A percentile compares a stretch with the other conserved stretches of the same genome.
Evolutionary conservation across 2,888 invertebrate genomes (phyloP).

Genomic region (Syritta pipiens): DNA sequence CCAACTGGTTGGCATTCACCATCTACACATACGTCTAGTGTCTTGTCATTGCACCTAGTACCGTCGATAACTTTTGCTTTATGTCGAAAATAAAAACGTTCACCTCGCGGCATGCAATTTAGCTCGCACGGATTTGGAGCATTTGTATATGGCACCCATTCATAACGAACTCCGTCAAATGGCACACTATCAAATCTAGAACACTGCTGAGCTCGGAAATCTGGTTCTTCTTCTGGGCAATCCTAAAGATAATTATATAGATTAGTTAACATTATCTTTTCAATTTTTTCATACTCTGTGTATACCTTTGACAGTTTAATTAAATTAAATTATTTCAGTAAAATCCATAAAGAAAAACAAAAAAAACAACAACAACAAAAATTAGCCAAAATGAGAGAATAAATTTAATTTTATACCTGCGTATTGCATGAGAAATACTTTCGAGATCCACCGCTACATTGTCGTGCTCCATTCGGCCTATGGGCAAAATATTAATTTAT

Average conservation of each 20-base stretch:
- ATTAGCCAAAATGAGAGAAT: constrained; percentile 40
- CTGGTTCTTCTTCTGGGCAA: constrained; percentile 87
- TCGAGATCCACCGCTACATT: constrained; percentile 88
- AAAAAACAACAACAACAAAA: too few species aligned
- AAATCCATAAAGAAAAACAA: too few species aligned
- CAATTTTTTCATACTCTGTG: too few species aligned
- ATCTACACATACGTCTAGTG: constrained; percentile 95
- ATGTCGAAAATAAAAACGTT: constrained; percentile 94
- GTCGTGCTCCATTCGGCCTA: constrained; percentile 83
- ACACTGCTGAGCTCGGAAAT: constrained; percentile 95
- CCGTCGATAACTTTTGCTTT: constrained; percentile 90
- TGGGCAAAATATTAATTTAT: constrained; percentile 71
- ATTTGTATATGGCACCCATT: constrained; percentile 93
- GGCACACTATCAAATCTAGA: constrained; percentile 88
- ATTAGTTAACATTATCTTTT: too few species aligned
- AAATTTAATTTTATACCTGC: constrained; percentile 81
- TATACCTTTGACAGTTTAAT: too few species aligned
- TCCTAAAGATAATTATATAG: constrained; percentile 82
- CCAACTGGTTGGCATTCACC: constrained; percentile 96
- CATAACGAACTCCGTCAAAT: constrained; percentile 90
- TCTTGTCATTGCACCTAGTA: constrained; percentile 89
- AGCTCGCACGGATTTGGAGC: constrained; percentile 95
- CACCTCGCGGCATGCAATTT: constrained; percentile 95
- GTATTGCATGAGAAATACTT: constrained; percentile 95
- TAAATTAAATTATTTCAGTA: too few species aligned